Percentiles rank a stretch among this genome's conserved stretches.
Evolutionary conservation across 2,797 vertebrate species (phyloP).

Genomic region (Sebastolobus alascanus): DNA sequence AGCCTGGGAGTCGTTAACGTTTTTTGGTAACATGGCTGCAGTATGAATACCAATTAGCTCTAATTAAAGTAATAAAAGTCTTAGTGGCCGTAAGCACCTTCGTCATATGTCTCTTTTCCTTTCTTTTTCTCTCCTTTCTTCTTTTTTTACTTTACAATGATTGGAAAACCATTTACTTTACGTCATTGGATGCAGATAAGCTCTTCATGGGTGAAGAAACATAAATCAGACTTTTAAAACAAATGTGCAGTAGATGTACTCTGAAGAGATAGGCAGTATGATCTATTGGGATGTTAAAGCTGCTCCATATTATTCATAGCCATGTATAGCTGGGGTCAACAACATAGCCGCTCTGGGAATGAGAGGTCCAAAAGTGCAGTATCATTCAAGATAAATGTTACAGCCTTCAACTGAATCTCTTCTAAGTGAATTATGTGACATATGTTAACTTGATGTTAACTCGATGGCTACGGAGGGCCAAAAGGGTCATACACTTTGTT

Average conservation of each 20-base stretch:
- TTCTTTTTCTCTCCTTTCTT: background rate
- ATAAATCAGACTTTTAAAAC: conserved; percentile 62
- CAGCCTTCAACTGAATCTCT: conserved; percentile 43
- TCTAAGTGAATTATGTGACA: conserved; percentile 56
- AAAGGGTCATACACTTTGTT: conserved; percentile 49
- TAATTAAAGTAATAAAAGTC: conserved; percentile 53
- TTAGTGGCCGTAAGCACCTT: conserved; percentile 18
- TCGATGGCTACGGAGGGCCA: conserved; percentile 37
- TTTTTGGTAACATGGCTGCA: conserved; percentile 54
- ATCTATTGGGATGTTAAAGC: conserved; percentile 59
- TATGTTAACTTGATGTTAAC: conserved; percentile 42
- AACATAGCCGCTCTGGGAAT: conserved; percentile 47
- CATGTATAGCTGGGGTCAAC: conserved; percentile 56
- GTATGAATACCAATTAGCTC: conserved; percentile 58
- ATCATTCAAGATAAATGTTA: conserved; percentile 51
- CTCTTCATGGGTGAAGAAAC: conserved; percentile 14
- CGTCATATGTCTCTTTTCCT: background rate
- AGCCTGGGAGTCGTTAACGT: conserved; percentile 50
- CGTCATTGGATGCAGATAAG: conserved; percentile 43
- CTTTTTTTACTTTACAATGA: conserved; percentile 12
- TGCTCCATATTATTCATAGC: conserved; percentile 59
- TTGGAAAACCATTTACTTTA: conserved; percentile 46
- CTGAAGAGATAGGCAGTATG: conserved; percentile 42
- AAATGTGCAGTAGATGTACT: conserved; percentile 39
- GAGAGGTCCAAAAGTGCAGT: conserved; percentile 47